Evolutionary conservation across 2,797 vertebrate genomes (phyloP), one percentile per base, ranked within the genome.

Genomic region (Catharus ustulatus): DNA sequence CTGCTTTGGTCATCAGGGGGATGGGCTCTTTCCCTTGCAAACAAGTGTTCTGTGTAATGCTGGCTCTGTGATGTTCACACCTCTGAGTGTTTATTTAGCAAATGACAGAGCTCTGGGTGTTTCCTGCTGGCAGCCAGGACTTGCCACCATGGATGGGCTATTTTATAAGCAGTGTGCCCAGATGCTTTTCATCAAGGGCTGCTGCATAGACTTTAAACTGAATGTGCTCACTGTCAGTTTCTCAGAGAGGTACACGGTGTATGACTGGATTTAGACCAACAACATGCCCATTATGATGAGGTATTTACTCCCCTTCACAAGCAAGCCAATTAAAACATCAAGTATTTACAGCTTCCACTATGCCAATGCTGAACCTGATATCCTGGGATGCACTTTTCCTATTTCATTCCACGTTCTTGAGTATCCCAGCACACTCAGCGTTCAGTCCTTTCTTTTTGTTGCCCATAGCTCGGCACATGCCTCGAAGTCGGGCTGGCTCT

Each of bases 201-300:
- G 20, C 59, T 5, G 1, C 29, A 43, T 30, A 43, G 46, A 10
- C 12, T 48, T 67, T 32, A 54, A 74, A 36, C 17, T 10, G 15
- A 20, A 69, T 13, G 32, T 52, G 36, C 52, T 84, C 23, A 5
- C 17, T 42, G 11, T n/a, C 29, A 17, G 59, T 2, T 1, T 30
- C 74, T 52, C 57, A 45, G 21, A 74, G 36, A 80, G 14, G 9
- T 29, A 34, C 1, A 16, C 0, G 2, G 34, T 9, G 2, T 17
- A 3, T 52, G 48, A 78, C 36, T 54, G 18, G 68, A 55, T 86
- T 68, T 43, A 86, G 38, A 29, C 30, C 11, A 59, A n/a, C 32
- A 71, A 16, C 9, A 14, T 10, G 23, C 15, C 24, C 26, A 5
- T 64, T 19, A 13, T 6, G 52, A 6, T n/a, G 15, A 80, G 42